These are phyloP conservation scores for Merops nubicus DNA, from an alignment of 2,113 vertebrate genomes.

Conservation along the genomic window DNA sequence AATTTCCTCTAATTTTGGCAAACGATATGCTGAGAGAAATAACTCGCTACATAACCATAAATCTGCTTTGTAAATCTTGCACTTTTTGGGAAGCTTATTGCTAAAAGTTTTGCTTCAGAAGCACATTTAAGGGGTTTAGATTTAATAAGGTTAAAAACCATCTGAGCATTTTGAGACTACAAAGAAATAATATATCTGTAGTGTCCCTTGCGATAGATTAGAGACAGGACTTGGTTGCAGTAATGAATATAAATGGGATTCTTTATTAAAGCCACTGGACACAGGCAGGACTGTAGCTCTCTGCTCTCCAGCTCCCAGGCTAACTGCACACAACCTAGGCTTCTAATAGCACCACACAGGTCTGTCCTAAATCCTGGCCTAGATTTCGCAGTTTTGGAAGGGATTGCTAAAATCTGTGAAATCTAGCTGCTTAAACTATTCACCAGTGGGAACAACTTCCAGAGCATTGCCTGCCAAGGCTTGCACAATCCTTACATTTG, in stretches of 20 bases:
- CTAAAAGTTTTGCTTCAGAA: slow-evolving; percentile 61
- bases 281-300: neutral
- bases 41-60: neutral
- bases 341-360: neutral
- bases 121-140: slow-evolving; percentile 44
- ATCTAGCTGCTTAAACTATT: neutral
- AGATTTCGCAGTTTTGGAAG: slow-evolving; percentile 24
- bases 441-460: neutral
- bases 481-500: neutral
- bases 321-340: neutral
- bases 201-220: slow-evolving; percentile 57
- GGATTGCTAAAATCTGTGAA: neutral
- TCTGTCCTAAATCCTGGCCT: slow-evolving; percentile 40
- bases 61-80: slow-evolving; percentile 48
- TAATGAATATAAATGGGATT: slow-evolving; percentile 66
- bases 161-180: slow-evolving; percentile 53
- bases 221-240: slow-evolving; percentile 7
- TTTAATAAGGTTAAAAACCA: slow-evolving; percentile 65
- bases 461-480: neutral
- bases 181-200: slow-evolving; percentile 60
- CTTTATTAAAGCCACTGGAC: slow-evolving; percentile 65
- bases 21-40: neutral
- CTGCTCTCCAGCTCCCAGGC: slow-evolving; percentile 38
- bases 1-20: slow-evolving; percentile 51
- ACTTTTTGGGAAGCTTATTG: slow-evolving; percentile 42